A percentile compares a stretch with the other conserved stretches of the same genome.
phyloP scores from a whole-genome alignment of 2,797 vertebrate genomes.

The Tinamus major region DNA sequence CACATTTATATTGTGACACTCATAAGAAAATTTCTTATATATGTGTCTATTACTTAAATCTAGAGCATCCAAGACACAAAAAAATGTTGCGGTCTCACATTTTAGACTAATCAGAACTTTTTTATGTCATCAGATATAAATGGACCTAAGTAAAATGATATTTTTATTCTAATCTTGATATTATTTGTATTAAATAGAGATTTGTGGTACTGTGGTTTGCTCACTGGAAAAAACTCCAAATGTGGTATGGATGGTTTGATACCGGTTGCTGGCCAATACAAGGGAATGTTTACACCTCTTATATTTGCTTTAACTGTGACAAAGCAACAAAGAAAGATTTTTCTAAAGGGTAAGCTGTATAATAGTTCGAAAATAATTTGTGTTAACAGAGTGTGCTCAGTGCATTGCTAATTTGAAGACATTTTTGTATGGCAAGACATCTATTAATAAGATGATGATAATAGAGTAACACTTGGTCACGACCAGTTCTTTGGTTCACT shows the following conservation, averaged over 20 bases:
- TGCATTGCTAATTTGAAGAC: background rate
- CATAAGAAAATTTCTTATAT: background rate
- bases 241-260: background rate
- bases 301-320: background rate
- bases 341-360: background rate
- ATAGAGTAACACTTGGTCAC: background rate
- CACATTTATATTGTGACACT: background rate
- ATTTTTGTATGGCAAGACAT: fast-evolving
- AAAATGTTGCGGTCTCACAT: background rate
- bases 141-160: background rate
- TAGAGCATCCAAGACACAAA: background rate
- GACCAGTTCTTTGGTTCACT: background rate
- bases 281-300: background rate
- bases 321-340: background rate
- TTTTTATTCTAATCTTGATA: background rate
- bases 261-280: background rate
- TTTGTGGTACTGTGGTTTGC: background rate
- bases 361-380: background rate
- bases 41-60: background rate
- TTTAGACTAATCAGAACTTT: background rate
- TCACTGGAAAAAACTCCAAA: background rate
- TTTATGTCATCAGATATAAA: background rate
- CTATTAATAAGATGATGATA: background rate
- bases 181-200: background rate
- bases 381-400: background rate